A percentile compares a stretch with the other conserved stretches of the same genome.
Evolutionary conservation across 2,888 invertebrate species (phyloP).

Genomic region (Thymelicus sylvestris): DNA sequence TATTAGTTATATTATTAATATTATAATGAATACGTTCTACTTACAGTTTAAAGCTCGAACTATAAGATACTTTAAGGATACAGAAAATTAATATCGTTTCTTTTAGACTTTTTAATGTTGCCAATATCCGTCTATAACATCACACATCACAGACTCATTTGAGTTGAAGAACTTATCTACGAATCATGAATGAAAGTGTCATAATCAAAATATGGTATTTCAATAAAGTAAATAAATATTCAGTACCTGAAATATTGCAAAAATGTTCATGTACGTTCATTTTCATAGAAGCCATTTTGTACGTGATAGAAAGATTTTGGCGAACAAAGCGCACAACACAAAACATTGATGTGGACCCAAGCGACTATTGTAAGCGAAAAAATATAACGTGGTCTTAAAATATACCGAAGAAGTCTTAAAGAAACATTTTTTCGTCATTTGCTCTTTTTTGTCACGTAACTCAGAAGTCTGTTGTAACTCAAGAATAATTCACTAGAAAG

Average conservation of each 20-base stretch:
- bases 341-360: conserved; percentile 14
- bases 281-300: conserved; percentile 9
- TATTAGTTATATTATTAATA: too few relatives aligned
- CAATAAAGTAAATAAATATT: too few relatives aligned
- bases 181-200: too few relatives aligned
- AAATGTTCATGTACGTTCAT: not conserved
- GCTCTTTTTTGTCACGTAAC: conserved; percentile 10
- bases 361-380: conserved; percentile 10
- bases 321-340: conserved; percentile 6
- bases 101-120: too few relatives aligned
- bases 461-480: conserved; percentile 19
- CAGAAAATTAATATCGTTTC: too few relatives aligned
- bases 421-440: conserved; percentile 20
- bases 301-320: not conserved
- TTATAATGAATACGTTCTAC: too few relatives aligned
- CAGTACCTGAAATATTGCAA: not conserved
- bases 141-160: too few relatives aligned
- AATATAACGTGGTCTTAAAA: conserved; percentile 13
- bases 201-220: too few relatives aligned
- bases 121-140: too few relatives aligned
- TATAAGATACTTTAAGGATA: too few relatives aligned
- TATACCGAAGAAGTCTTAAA: conserved; percentile 11
- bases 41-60: too few relatives aligned
- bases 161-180: not conserved
- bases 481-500: conserved; percentile 38